Conservation (phyloP, 2,113 vertebrate genomes). For the Scatophagus argus region DNA sequence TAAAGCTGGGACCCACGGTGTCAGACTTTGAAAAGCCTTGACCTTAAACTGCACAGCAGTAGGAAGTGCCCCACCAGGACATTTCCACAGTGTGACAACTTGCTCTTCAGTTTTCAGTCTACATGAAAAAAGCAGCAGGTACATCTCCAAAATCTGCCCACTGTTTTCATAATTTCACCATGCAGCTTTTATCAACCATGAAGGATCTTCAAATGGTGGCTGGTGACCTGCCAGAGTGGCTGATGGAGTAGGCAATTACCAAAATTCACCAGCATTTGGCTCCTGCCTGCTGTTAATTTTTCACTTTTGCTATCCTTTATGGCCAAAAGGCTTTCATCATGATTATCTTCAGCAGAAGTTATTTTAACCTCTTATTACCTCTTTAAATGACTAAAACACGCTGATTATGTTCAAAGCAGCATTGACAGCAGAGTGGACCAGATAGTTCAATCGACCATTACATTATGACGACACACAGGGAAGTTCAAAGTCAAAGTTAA, state of each 20-base stretch:
- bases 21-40: background rate
- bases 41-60: background rate
- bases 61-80: background rate
- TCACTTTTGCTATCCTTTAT: conserved; percentile 30
- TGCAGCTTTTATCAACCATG: conserved; percentile 26
- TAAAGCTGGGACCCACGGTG: background rate
- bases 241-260: conserved; percentile 46
- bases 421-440: background rate
- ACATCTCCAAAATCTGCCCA: conserved; percentile 11
- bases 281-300: conserved; percentile 43
- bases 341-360: conserved; percentile 42
- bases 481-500: conserved; percentile 7
- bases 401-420: conserved; percentile 9
- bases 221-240: conserved; percentile 51
- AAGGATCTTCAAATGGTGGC: conserved; percentile 33
- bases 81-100: background rate
- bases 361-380: conserved; percentile 48
- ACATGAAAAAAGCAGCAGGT: background rate
- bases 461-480: background rate
- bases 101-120: background rate
- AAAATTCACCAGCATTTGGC: conserved; percentile 50
- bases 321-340: conserved; percentile 46
- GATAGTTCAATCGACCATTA: background rate
- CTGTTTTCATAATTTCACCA: background rate
- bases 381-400: conserved; percentile 34